Conservation (phyloP, 1,140 invertebrate genomes). For the Drosophila bocqueti region DNA sequence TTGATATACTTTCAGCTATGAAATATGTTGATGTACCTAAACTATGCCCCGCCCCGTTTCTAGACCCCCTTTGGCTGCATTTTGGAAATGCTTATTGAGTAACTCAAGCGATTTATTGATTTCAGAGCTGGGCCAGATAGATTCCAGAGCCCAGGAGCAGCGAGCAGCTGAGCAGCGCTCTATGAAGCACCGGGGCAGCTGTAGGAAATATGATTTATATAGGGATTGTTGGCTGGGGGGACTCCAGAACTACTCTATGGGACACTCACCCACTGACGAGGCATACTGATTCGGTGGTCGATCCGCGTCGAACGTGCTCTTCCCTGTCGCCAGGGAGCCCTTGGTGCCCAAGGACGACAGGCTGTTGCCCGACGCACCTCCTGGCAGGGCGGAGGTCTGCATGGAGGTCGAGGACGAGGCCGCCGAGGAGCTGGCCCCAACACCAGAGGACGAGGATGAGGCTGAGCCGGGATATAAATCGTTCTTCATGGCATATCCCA, state of each 20-base stretch:
- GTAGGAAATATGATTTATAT: conserved; percentile 14
- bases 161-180: conserved; percentile 26
- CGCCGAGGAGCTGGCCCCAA: conserved; percentile 50
- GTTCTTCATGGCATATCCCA: conserved; percentile 75
- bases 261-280: conserved; percentile 65
- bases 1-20: conserved; percentile 58
- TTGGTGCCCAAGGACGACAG: conserved; percentile 73
- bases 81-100: conserved; percentile 70
- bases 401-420: conserved; percentile 75
- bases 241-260: background rate
- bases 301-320: conserved; percentile 84
- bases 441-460: conserved; percentile 55
- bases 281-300: conserved; percentile 83
- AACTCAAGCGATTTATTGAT: conserved; percentile 66
- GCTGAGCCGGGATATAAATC: conserved; percentile 72
- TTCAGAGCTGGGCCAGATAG: conserved; percentile 58
- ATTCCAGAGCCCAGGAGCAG: conserved; percentile 51
- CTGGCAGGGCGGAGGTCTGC: conserved; percentile 66
- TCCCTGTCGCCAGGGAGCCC: conserved; percentile 83
- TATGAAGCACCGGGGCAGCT: conserved; percentile 43
- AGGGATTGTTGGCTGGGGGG: background rate
- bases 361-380: conserved; percentile 63
- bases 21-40: conserved; percentile 58
- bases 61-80: conserved; percentile 78
- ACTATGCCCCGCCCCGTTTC: conserved; percentile 46